Percentiles rank a stretch among this genome's conserved stretches.
These are phyloP conservation scores for Colius striatus DNA, from an alignment of 2,113 vertebrate species.

Conservation along the genomic window DNA sequence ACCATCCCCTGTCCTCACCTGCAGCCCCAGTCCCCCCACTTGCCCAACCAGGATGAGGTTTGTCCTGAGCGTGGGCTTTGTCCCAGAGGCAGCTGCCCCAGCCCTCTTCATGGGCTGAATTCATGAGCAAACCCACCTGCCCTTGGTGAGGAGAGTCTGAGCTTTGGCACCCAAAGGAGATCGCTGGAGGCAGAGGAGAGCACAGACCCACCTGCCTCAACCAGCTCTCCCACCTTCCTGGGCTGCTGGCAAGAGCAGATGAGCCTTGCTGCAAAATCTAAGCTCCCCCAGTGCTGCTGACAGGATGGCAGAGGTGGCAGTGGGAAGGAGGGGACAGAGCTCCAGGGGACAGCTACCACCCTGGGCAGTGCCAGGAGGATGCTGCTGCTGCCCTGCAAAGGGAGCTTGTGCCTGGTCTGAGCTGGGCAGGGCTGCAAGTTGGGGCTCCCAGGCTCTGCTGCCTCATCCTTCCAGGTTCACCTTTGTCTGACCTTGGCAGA, in stretches of 20 bases:
- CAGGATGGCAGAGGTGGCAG: not conserved
- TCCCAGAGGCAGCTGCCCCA: not conserved
- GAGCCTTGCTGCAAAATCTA: not conserved
- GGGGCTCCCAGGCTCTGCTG: too few species aligned
- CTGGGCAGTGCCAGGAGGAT: not conserved
- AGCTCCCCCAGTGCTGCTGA: not conserved
- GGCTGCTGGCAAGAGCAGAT: not conserved
- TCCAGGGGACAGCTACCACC: too few species aligned
- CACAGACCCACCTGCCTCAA: not conserved
- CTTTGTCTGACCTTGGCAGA: not conserved
- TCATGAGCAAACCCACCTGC: fast-evolving
- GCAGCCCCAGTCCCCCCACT: fast-evolving
- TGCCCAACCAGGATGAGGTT: not conserved
- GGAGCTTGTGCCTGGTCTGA: not conserved
- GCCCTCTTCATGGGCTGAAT: not conserved
- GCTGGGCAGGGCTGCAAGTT: fast-evolving
- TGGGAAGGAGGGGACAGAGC: not conserved
- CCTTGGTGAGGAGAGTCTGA: not conserved
- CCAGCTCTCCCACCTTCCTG: not conserved
- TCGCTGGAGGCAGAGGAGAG: fast-evolving
- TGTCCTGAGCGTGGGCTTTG: not conserved
- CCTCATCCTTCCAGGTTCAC: not conserved
- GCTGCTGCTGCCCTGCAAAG: not conserved
- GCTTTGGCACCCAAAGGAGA: not conserved
- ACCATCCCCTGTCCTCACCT: too few species aligned